Base-by-base conservation (phyloP, 2,797 vertebrate genomes). In the Spheniscus humboldti region DNA sequence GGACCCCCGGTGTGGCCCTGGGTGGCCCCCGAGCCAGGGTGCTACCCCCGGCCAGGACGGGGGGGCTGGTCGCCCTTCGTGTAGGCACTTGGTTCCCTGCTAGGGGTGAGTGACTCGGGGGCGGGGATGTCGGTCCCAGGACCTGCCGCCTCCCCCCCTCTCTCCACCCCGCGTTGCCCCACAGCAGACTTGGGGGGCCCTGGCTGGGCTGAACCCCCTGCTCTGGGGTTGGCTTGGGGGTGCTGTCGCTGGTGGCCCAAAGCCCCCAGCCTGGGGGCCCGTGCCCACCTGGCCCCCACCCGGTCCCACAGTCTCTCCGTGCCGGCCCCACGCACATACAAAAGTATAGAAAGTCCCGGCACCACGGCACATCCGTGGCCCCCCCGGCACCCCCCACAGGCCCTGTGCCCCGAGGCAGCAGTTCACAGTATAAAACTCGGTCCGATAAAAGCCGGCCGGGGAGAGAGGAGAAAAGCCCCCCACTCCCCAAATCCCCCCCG, bases 41-140 rank as follows among this genome's bases (percentile, higher is more conserved):
- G 80, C 81, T 84, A 74, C 68, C 87, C 90, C 56, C 20, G 8
- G 81, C 66, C 87, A 78, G 79, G 62, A 69, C 3, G 1, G 19
- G 69, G 68, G 37, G 30, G 68, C 64, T 88, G 67, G 90, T 85
- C 1, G 2, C 73, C 91, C 91, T 97, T 80, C 86, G 1, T 90
- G 91, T 97, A 97, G 96, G 96, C 96, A 97, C 96, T 97, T 97
- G 86, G 80, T 96, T 96, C 92, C 94, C 95, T 95, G 94, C 91
- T 67, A 67, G 88, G 66, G 60, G 83, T 66, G 90, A 95, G 59
- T 81, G 76, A 93, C 60, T 41, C 11, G 13, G 57, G 9, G 13
- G 33, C 19, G 10, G 60, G 45, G 53, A 89, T 43, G 2, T 60
- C 0, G 0, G 67, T 69, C 72, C 79, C 10, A 3, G 56, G 64